A percentile compares a stretch with the other conserved stretches of the same genome.
These are phyloP conservation scores for Poeciliopsis infans DNA, from an alignment of 2,797 vertebrate species.

Conservation along the genomic window DNA sequence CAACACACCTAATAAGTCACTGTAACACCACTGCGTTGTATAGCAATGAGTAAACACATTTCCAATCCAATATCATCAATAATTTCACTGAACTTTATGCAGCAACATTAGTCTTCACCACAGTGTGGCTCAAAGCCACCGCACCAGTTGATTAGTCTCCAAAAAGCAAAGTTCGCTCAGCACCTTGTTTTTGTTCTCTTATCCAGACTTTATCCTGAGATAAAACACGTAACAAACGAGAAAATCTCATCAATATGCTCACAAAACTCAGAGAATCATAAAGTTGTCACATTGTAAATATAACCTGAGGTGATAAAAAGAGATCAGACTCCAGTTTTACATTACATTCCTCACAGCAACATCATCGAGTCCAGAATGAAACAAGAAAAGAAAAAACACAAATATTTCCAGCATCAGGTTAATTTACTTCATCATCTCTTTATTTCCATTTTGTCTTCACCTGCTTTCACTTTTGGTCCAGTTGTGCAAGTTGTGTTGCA, in stretches of 20 bases:
- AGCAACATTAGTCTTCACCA: conserved; percentile 20
- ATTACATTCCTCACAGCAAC: not conserved
- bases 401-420: not conserved
- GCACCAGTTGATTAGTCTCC: conserved; percentile 13
- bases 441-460: not conserved
- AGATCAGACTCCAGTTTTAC: not conserved
- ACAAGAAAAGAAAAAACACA: not conserved
- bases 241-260: not conserved
- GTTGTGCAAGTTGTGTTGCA: too few species aligned
- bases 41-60: conserved; percentile 18
- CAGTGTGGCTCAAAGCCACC: conserved; percentile 13
- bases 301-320: not conserved
- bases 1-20: conserved; percentile 10
- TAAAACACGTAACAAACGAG: not conserved
- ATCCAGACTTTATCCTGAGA: not conserved
- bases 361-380: not conserved
- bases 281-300: not conserved
- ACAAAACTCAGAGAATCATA: not conserved
- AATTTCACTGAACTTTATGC: conserved; percentile 23
- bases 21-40: not conserved
- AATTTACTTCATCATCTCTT: not conserved
- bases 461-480: not conserved
- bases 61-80: conserved; percentile 23
- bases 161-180: not conserved
- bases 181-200: not conserved